Evolutionary conservation across 2,888 invertebrate species (phyloP).

Genomic region (Dryobotodes eremita): DNA sequence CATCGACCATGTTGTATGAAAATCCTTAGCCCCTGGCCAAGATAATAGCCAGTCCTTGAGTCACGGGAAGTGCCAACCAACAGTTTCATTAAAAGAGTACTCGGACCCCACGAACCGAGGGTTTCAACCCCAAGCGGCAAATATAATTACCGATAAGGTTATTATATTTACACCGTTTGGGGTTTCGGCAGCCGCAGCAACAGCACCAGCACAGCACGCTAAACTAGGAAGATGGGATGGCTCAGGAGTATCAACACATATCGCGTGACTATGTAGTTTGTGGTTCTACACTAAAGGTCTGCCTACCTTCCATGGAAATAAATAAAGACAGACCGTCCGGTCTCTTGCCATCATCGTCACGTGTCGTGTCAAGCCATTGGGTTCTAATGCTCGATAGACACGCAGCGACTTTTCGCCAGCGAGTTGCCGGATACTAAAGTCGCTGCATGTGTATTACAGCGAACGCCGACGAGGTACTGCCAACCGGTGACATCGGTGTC

Average conservation of each 20-base stretch:
- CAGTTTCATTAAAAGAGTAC: not conserved
- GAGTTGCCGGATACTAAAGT: not conserved
- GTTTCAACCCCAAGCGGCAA: not conserved
- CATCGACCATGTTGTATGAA: not conserved
- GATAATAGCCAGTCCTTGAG: not conserved
- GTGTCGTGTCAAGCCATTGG: not conserved
- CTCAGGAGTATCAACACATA: not conserved
- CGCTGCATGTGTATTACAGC: not conserved
- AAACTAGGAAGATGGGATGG: not conserved
- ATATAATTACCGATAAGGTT: not conserved
- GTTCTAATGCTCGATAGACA: not conserved
- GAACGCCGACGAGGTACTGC: not conserved
- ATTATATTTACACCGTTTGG: not conserved
- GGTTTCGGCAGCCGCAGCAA: not conserved
- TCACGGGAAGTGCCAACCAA: not conserved
- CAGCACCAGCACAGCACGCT: not conserved
- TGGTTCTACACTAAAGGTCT: not conserved
- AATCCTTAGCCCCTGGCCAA: not conserved
- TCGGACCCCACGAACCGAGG: not conserved
- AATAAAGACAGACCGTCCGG: not conserved
- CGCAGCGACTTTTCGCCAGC: not conserved
- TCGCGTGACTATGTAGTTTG: not conserved
- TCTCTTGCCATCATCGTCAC: not conserved
- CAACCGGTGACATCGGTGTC: not conserved
- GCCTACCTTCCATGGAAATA: not conserved